Evolutionary conservation across 1,140 invertebrate genomes (phyloP).

Genomic region (Linepithema humile): DNA sequence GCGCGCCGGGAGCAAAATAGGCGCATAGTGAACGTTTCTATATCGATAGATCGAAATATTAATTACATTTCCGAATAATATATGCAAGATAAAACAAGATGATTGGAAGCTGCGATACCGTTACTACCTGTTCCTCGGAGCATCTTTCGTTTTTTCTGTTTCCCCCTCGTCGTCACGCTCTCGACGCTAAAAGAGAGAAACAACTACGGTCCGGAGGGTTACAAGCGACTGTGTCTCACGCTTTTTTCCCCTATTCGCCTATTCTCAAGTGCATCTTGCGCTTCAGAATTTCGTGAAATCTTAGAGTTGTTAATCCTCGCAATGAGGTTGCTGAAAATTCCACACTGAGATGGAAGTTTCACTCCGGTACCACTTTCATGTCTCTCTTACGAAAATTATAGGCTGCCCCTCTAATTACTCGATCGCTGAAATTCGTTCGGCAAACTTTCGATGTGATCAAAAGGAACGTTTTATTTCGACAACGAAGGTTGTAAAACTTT

Average conservation of each 20-base stretch:
- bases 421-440: slow-evolving; percentile 7
- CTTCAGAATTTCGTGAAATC: slow-evolving; percentile 26
- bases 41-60: neutral
- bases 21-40: neutral
- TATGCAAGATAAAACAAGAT: slow-evolving; percentile 44
- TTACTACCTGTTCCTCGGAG: slow-evolving; percentile 70
- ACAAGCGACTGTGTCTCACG: neutral
- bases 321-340: slow-evolving; percentile 49
- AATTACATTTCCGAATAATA: slow-evolving; percentile 22
- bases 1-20: neutral
- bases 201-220: neutral
- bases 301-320: slow-evolving; percentile 58
- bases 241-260: neutral
- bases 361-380: slow-evolving; percentile 29
- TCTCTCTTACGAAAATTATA: slow-evolving; percentile 22
- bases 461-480: slow-evolving; percentile 16
- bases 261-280: slow-evolving; percentile 3
- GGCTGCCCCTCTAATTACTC: slow-evolving; percentile 25
- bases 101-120: slow-evolving; percentile 54
- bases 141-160: slow-evolving; percentile 22
- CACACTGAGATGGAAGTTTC: slow-evolving; percentile 13
- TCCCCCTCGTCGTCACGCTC: slow-evolving; percentile 20
- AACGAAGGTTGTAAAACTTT: neutral
- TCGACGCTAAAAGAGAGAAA: neutral
- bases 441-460: slow-evolving; percentile 1